Evolutionary conservation across 2,888 invertebrate genomes (phyloP), one percentile per base, ranked within the genome.

Genomic region (Zhuqinia jingwanae): DNA sequence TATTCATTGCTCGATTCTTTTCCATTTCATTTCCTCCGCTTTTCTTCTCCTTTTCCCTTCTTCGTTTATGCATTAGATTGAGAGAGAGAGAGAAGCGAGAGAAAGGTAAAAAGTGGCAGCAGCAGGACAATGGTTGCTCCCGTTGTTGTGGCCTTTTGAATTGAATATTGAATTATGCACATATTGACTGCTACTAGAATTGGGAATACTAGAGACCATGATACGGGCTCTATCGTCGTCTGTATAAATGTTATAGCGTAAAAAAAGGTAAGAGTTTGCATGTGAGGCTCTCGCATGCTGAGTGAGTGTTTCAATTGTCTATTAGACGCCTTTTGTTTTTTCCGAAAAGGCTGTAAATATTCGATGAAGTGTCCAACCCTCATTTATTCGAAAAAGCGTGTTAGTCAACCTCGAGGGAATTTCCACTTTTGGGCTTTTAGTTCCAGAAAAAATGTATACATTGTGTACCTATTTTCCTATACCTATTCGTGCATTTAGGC

Each of bases 351-450:
- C 42, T 36, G 80, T 80, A 70, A 80, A 80, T 80, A 80, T 80
- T 80, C 80, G n/a, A 80, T 80, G 80, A 80, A 80, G 56, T 80
- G 80, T 42, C 80, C 80, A 68, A 70, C 68, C 80, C 80, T 65
- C 80, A 80, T 80, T 78, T 80, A 80, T 30, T 56, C 80, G 42
- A 68, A 53, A 68, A 36, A 79, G 68, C 68, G 68, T 50, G 65
- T 56, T 79, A 53, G 79, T 68, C 68, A 80, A 70, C 80, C 80
- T 80, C 80, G 56, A 70, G 80, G 80, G 80, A 80, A 68, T 70
- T 56, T 50, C 30, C 63, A 47, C 47, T 79, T 68, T 79, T 27
- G 50, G n/a, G n/a, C n/a, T n/a, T n/a, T n/a, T n/a, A n/a, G n/a
- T n/a, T n/a, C n/a, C n/a, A n/a, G n/a, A n/a, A n/a, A n/a, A n/a